Conservation (phyloP, 2,113 vertebrate genomes). For the Dicrurus megarhynchus region DNA sequence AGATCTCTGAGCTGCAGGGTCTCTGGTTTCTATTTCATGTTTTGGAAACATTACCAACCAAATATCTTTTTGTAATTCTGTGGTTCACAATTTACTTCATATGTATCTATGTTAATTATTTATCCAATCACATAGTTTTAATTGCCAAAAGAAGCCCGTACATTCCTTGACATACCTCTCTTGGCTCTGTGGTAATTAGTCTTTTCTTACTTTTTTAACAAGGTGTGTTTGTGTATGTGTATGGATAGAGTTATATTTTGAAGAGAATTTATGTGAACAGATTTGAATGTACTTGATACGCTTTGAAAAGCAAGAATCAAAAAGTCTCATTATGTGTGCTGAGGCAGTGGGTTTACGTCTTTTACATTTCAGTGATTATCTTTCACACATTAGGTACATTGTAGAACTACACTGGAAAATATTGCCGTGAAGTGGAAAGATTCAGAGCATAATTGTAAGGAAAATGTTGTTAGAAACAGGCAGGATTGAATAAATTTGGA, state of each 20-base stretch:
- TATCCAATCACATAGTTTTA: neutral
- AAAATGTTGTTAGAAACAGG: neutral
- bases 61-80: neutral
- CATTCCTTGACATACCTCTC: neutral
- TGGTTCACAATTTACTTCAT: neutral
- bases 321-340: neutral
- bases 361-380: neutral
- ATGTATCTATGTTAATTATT: neutral
- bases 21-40: neutral
- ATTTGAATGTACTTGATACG: neutral
- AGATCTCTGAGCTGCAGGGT: neutral
- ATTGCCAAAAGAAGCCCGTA: neutral
- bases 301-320: neutral
- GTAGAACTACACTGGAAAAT: neutral
- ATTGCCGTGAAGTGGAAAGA: neutral
- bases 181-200: neutral
- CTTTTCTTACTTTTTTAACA: neutral
- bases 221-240: accelerated
- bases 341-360: neutral
- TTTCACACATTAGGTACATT: neutral
- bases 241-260: neutral
- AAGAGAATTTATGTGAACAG: neutral
- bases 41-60: neutral
- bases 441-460: neutral
- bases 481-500: neutral